Percentiles rank a stretch among this genome's conserved stretches.
These are phyloP conservation scores for Ditylenchus weischeri DNA, from an alignment of 2,888 invertebrate species.

Conservation along the genomic window DNA sequence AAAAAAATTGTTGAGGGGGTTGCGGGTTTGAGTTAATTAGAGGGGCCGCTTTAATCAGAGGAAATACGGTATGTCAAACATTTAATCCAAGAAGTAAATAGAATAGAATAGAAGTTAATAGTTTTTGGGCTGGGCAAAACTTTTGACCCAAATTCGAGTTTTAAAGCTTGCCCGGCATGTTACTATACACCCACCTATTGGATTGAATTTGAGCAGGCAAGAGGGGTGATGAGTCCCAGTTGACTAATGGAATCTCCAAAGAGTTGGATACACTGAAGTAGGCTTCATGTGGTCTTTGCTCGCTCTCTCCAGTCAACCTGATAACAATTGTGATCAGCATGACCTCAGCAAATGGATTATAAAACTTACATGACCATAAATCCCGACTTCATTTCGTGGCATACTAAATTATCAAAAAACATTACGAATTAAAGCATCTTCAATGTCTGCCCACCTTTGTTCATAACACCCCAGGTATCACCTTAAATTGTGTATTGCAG, in stretches of 20 bases:
- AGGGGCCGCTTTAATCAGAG: too few species aligned
- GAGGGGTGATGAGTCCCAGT: slow-evolving; percentile 38
- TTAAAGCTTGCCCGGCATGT: too few species aligned
- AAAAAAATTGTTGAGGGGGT: too few species aligned
- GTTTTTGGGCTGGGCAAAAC: too few species aligned
- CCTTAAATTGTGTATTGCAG: slow-evolving; percentile 5
- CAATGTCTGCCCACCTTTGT: slow-evolving; percentile 25
- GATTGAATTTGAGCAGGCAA: slow-evolving; percentile 9
- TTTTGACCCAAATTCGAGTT: too few species aligned
- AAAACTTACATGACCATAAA: slow-evolving; percentile 47
- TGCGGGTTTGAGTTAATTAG: too few species aligned
- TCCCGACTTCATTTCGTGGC: slow-evolving; percentile 53
- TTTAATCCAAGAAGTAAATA: too few species aligned
- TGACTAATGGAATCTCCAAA: slow-evolving; percentile 43
- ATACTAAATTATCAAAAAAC: slow-evolving; percentile 43
- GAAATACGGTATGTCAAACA: too few species aligned
- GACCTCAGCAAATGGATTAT: too few species aligned
- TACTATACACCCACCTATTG: slow-evolving; percentile 7
- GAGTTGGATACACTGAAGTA: slow-evolving; percentile 35
- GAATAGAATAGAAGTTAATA: too few species aligned
- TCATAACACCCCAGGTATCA: slow-evolving; percentile 40
- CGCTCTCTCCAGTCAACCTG: slow-evolving; percentile 42
- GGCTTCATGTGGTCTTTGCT: slow-evolving; percentile 34
- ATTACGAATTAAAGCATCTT: neutral
- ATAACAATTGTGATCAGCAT: too few species aligned